Evolutionary conservation across 2,113 vertebrate genomes (phyloP).

Genomic region (Neotoma lepida): DNA sequence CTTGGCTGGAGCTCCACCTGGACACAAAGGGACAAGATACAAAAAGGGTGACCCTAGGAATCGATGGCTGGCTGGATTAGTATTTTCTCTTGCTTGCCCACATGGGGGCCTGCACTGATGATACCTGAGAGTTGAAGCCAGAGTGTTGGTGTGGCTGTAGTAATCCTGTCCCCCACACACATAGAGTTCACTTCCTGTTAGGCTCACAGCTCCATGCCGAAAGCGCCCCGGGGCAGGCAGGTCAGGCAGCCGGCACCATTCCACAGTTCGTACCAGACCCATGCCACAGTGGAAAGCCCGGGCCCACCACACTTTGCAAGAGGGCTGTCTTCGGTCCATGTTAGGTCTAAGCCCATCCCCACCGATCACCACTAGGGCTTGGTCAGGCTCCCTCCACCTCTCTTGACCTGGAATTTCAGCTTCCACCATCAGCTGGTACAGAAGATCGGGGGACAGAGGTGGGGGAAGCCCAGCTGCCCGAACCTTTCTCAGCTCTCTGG

Average conservation of each 20-base stretch:
- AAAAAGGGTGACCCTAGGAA: conserved; percentile 15
- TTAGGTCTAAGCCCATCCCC: conserved; percentile 89
- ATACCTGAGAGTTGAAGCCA: conserved; percentile 93
- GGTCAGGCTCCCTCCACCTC: conserved; percentile 87
- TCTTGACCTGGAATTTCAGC: conserved; percentile 81
- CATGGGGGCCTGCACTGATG: background rate
- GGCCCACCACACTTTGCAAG: conserved; percentile 90
- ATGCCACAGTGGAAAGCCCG: conserved; percentile 88
- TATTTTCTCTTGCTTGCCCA: conserved; percentile 1
- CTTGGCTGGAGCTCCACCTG: conserved; percentile 86
- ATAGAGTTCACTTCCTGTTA: conserved; percentile 86
- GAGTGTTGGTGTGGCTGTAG: conserved; percentile 87
- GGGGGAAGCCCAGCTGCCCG: conserved; percentile 85
- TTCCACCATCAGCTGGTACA: conserved; percentile 74
- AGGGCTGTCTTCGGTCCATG: conserved; percentile 85
- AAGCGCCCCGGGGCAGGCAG: conserved; percentile 92
- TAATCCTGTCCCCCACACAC: conserved; percentile 92
- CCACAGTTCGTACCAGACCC: conserved; percentile 91
- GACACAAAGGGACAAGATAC: background rate
- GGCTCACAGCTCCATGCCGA: conserved; percentile 87
- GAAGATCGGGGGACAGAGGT: conserved; percentile 78
- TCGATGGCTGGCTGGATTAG: background rate
- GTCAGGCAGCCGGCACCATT: conserved; percentile 89
- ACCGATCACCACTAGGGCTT: conserved; percentile 89
- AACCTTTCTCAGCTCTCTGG: conserved; percentile 91